Percentiles rank a stretch among this genome's conserved stretches.
phyloP scores from a whole-genome alignment of 92 coral and sea anemone species.

The Anthopleura xanthogrammica region DNA sequence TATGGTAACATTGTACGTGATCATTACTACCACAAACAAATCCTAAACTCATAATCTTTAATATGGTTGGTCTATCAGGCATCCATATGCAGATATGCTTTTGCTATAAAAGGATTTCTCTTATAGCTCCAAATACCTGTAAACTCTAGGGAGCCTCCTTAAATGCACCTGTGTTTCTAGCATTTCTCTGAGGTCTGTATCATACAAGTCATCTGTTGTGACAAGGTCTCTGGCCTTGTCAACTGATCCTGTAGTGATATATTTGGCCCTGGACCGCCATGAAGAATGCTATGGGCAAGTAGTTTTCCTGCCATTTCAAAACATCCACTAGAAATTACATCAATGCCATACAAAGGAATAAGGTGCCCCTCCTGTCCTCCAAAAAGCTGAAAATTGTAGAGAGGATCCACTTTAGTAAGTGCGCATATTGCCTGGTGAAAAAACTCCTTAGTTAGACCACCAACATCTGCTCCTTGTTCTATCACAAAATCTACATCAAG shows the following conservation, averaged over 20 bases:
- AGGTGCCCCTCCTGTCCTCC: constrained; percentile 58
- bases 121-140: too few species aligned
- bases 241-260: constrained; percentile 37
- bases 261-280: constrained; percentile 12
- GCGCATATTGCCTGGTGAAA: constrained; percentile 41
- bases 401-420: constrained; percentile 45
- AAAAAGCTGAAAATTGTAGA: constrained; percentile 56
- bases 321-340: constrained; percentile 39
- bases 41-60: too few species aligned
- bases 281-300: constrained; percentile 13
- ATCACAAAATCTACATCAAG: constrained; percentile 43
- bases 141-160: too few species aligned
- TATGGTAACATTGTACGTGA: too few species aligned
- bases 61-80: too few species aligned
- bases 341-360: constrained; percentile 57
- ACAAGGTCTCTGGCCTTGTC: constrained; percentile 50
- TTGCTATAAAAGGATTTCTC: too few species aligned
- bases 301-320: constrained; percentile 18
- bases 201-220: constrained; percentile 43
- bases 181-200: constrained; percentile 28
- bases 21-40: too few species aligned
- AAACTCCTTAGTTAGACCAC: constrained; percentile 60
- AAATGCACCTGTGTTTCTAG: constrained; percentile 40
- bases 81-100: too few species aligned
- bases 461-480: constrained; percentile 59